Evolutionary conservation across 2,888 invertebrate species (phyloP), one percentile per base, ranked within the genome.

Genomic region (Tachina lurida): DNA sequence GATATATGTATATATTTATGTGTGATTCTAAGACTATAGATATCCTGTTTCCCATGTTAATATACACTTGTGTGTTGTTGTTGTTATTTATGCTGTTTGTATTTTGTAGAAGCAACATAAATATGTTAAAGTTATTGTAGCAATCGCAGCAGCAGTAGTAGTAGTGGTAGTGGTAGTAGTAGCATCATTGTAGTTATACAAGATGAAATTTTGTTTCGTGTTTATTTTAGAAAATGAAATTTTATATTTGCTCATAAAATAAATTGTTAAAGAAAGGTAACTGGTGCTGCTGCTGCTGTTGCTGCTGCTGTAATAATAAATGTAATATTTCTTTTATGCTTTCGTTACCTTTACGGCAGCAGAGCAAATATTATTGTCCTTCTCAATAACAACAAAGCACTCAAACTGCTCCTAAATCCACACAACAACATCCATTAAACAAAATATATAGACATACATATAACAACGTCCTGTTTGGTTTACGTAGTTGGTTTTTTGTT

Each of bases 231-330:
- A 76, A 77, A 84, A 81, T 84, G 60, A 84, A 84, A 81, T 84
- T 81, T 84, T 81, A 81, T 81, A 84, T 81, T 82, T 75, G 83
- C 60, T 41, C 76, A 84, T 86, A 86, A 86, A 86, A 73, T 80
- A 80, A 80, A 86, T 79, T 80, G 84, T 76, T 65, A 76, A 83
- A 83, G 76, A 76, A 83, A 83, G 76, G 79, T 80, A 86, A 76
- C 19, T 85, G 65, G 19, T 56, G n/a, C 31, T 63, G 71, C 45
- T 56, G 22, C 17, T 54, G 19, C 17, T n/a, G 10, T 8, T 52
- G 22, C 8, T 70, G 22, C 17, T 84, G 58, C 41, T 76, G 22
- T 70, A 70, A 65, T 80, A 80, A 80, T 65, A 75, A 75, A 80
- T 80, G 31, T 43, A 49, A 56, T 78, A 54, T 45, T 31, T 73